Percentiles rank a stretch among this genome's conserved stretches.
Evolutionary conservation across 2,888 invertebrate species (phyloP).

Genomic region (Sinohyriopsis cumingii): DNA sequence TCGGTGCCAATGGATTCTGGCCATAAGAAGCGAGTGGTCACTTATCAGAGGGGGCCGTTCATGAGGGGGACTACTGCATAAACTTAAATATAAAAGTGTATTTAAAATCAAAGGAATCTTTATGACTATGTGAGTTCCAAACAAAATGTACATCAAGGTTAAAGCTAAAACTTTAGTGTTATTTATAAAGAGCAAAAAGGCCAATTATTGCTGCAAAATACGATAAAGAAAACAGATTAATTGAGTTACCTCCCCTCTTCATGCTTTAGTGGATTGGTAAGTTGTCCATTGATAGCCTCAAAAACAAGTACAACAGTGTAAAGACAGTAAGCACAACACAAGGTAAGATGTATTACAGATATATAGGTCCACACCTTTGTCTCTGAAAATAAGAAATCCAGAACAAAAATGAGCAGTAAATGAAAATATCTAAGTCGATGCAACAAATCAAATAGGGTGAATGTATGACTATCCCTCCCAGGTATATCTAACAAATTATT

Average conservation of each 20-base stretch:
- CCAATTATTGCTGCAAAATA: neutral
- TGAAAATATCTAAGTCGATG: neutral
- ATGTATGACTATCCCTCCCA: neutral
- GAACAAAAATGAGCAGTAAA: neutral
- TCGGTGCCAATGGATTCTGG: too few species aligned
- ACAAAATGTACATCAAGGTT: too few species aligned
- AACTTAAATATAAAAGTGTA: too few species aligned
- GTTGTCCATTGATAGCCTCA: slow-evolving; percentile 35
- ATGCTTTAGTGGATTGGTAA: slow-evolving; percentile 55
- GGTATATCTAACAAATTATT: neutral
- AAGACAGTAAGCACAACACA: slow-evolving; percentile 51
- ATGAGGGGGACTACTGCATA: too few species aligned
- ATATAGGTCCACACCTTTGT: slow-evolving; percentile 34
- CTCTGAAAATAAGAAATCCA: slow-evolving; percentile 28
- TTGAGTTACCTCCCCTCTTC: slow-evolving; percentile 55
- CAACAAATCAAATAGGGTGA: neutral
- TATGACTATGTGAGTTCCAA: too few species aligned
- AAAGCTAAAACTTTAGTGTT: neutral
- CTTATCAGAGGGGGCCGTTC: too few species aligned
- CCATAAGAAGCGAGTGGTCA: too few species aligned
- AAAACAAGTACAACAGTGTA: slow-evolving; percentile 48
- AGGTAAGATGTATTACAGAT: slow-evolving; percentile 36
- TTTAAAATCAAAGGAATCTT: too few species aligned
- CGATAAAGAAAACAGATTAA: neutral
- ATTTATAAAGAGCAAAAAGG: neutral